These are phyloP conservation scores for Tiliacea citrago DNA, from an alignment of 2,888 invertebrate species.

Conservation along the genomic window DNA sequence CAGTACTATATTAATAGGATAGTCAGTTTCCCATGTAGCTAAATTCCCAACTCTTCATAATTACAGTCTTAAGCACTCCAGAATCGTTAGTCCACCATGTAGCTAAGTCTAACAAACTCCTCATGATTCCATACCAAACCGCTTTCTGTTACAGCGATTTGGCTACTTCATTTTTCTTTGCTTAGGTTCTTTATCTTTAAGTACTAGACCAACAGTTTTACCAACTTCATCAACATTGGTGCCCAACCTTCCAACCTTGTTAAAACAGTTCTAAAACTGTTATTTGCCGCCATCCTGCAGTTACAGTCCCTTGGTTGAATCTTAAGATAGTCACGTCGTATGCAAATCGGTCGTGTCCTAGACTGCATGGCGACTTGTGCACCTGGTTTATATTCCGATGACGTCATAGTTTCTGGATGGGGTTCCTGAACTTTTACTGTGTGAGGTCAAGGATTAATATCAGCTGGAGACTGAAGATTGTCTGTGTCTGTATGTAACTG, in stretches of 20 bases:
- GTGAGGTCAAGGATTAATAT: background rate
- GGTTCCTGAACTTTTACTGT: background rate
- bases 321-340: constrained; percentile 44
- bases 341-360: constrained; percentile 36
- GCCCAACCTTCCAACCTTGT: background rate
- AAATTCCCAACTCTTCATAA: background rate
- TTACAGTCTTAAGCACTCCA: background rate
- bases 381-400: constrained; percentile 35
- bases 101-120: background rate
- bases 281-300: background rate
- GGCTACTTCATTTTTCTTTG: background rate
- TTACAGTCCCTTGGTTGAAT: constrained; percentile 31
- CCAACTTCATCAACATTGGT: background rate
- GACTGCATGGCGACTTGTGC: constrained; percentile 47
- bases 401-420: constrained; percentile 26
- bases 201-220: background rate
- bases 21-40: too few relatives aligned
- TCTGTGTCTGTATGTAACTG: background rate
- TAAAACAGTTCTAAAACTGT: constrained; percentile 15
- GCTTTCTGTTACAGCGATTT: background rate
- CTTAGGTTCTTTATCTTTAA: background rate
- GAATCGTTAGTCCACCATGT: background rate
- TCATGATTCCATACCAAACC: background rate
- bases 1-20: too few relatives aligned
- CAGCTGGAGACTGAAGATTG: background rate